These are phyloP conservation scores for Abramis brama DNA, from an alignment of 2,113 vertebrate genomes.

Conservation along the genomic window DNA sequence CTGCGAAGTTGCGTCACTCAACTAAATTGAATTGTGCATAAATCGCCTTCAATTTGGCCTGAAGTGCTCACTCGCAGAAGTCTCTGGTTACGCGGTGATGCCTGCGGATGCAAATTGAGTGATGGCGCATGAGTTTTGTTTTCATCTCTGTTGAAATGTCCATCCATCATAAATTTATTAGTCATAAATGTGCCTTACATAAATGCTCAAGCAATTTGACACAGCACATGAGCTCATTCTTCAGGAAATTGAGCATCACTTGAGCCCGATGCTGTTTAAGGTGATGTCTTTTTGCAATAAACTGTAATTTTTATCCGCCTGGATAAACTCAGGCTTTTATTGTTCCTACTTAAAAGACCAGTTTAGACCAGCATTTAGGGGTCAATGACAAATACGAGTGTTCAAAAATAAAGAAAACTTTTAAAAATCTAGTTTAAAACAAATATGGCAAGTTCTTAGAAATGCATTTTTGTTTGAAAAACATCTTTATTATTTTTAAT, in stretches of 20 bases:
- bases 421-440: neutral
- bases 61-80: constrained; percentile 30
- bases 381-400: neutral
- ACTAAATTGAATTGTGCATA: constrained; percentile 4
- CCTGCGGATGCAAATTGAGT: constrained; percentile 15
- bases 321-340: neutral
- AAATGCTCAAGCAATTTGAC: constrained; percentile 3
- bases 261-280: constrained; percentile 8
- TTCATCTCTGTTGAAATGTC: constrained; percentile 9
- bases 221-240: neutral
- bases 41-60: constrained; percentile 35
- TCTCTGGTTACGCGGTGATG: constrained; percentile 31
- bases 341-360: neutral
- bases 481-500: too few relatives aligned
- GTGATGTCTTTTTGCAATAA: constrained; percentile 12
- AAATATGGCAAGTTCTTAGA: too few relatives aligned
- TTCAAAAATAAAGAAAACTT: neutral
- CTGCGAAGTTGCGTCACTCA: constrained; percentile 37
- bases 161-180: constrained; percentile 31
- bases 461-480: too few relatives aligned
- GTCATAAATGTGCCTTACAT: constrained; percentile 33
- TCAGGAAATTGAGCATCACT: constrained; percentile 5
- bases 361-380: neutral
- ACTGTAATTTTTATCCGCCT: neutral
- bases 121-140: neutral